Conservation (phyloP, 2,113 vertebrate genomes). For the Meriones unguiculatus region DNA sequence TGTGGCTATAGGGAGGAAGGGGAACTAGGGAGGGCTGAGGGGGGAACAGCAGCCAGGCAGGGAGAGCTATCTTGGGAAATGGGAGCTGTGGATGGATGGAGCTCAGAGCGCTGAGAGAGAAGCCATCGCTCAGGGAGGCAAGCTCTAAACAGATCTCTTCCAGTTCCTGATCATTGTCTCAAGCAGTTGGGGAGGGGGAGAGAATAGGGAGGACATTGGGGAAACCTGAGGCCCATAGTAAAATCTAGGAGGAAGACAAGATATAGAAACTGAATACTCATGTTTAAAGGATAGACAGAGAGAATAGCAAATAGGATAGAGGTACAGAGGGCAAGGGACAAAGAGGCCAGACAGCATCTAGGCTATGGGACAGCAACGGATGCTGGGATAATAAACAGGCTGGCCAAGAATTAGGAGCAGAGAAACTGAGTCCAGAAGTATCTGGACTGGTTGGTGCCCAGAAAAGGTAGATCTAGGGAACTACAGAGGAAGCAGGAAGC, state of each 20-base stretch:
- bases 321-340: not conserved
- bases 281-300: not conserved
- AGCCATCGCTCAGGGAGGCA: not conserved
- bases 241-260: constrained; percentile 3
- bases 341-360: not conserved
- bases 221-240: not conserved
- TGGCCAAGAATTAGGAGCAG: not conserved
- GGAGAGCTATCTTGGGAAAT: constrained; percentile 42
- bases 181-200: not conserved
- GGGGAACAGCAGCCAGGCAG: not conserved
- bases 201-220: not conserved
- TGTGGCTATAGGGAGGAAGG: constrained; percentile 40
- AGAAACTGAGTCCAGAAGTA: not conserved
- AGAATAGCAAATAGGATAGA: not conserved
- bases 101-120: constrained; percentile 13
- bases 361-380: not conserved
- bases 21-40: not conserved
- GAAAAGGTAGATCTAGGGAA: not conserved
- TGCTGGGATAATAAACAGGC: not conserved
- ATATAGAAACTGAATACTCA: not conserved
- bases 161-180: not conserved
- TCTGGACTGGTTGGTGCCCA: not conserved
- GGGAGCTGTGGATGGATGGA: constrained; percentile 55
- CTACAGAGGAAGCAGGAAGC: not conserved
- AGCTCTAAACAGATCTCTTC: constrained; percentile 30